These are phyloP conservation scores for Lasioglossum zephyrum DNA, from an alignment of 2,888 invertebrate species.

Conservation along the genomic window DNA sequence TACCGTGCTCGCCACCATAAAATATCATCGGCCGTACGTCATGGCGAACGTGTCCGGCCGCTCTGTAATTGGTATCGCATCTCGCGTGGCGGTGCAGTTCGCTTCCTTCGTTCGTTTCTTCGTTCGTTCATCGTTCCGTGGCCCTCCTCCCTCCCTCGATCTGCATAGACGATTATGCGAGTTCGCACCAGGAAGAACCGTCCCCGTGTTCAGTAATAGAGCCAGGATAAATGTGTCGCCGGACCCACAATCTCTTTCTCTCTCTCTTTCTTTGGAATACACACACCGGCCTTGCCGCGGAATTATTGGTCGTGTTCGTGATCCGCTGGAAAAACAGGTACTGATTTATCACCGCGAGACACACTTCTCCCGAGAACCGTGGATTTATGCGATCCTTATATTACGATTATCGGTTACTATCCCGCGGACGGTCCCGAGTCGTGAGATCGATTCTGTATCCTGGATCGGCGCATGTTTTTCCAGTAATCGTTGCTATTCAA, in stretches of 20 bases:
- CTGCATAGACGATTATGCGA: conserved; percentile 56
- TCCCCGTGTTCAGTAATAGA: conserved; percentile 34
- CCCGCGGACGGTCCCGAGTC: not conserved
- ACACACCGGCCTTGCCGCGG: conserved; percentile 27
- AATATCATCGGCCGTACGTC: conserved; percentile 55
- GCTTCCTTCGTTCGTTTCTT: conserved; percentile 33
- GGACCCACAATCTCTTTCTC: conserved; percentile 20
- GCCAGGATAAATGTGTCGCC: conserved; percentile 49
- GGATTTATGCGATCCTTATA: conserved; percentile 16
- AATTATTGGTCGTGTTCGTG: conserved; percentile 41
- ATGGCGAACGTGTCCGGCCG: conserved; percentile 38
- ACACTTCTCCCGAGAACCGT: conserved; percentile 7
- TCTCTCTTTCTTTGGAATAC: not conserved
- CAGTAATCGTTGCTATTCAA: not conserved
- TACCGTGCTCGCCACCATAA: conserved; percentile 41
- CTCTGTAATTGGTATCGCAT: conserved; percentile 62
- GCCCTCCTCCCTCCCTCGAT: conserved; percentile 27
- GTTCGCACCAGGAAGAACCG: conserved; percentile 28
- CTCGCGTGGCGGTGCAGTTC: conserved; percentile 44
- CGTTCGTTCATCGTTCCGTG: conserved; percentile 17
- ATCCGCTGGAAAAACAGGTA: conserved; percentile 18
- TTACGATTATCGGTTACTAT: conserved; percentile 8
- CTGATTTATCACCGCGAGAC: conserved; percentile 24
- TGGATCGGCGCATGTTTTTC: not conserved
- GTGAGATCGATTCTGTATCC: not conserved